A percentile compares a stretch with the other conserved stretches of the same genome.
Evolutionary conservation across 2,888 invertebrate species (phyloP).

Genomic region (Agapostemon virescens): DNA sequence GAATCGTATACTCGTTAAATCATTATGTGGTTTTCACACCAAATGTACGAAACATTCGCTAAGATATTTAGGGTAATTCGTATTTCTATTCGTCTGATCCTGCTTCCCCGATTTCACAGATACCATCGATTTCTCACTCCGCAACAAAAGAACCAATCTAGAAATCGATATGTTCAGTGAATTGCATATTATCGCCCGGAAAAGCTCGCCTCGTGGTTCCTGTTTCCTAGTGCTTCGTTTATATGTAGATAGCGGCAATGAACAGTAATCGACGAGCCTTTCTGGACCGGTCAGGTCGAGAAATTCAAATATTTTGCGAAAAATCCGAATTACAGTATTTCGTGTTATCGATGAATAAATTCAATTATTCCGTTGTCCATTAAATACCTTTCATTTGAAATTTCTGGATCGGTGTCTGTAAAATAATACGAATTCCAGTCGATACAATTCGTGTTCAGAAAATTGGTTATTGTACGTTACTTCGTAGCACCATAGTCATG

Average conservation of each 20-base stretch:
- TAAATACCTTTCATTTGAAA: neutral
- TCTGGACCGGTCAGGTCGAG: neutral
- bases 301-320: conserved; percentile 17
- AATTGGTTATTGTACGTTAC: neutral
- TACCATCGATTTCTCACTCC: neutral
- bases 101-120: neutral
- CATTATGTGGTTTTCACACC: neutral
- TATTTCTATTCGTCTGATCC: neutral
- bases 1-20: neutral
- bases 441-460: neutral
- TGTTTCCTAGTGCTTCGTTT: conserved; percentile 38
- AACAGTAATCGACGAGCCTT: conserved; percentile 42
- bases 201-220: conserved; percentile 32
- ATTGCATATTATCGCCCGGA: conserved; percentile 32
- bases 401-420: neutral
- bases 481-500: neutral
- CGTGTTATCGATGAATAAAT: neutral
- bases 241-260: conserved; percentile 36
- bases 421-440: neutral
- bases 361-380: neutral
- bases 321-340: neutral
- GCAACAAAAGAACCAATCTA: conserved; percentile 18
- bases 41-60: neutral
- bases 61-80: neutral
- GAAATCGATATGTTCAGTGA: conserved; percentile 12